Evolutionary conservation across 2,113 vertebrate species (phyloP), one percentile per base, ranked within the genome.

Genomic region (Microcebus murinus): DNA sequence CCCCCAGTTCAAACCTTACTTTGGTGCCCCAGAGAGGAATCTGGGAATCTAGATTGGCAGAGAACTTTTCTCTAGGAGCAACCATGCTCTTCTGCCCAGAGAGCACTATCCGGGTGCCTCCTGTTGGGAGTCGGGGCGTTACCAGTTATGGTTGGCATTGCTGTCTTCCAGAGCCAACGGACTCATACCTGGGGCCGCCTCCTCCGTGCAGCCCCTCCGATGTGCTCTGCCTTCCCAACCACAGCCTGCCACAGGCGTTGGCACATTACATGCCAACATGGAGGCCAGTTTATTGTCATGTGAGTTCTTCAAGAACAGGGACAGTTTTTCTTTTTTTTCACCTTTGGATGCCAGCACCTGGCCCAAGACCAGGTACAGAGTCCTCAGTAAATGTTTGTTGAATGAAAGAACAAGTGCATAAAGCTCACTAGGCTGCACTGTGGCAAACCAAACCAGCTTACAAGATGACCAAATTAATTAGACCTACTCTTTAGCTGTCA

Each of bases 201-300:
- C 29, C 39, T 82, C 83, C 31, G 15, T 20, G 39, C 65, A n/a
- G 14, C 17, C 36, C 70, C 15, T 29, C 29, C 34, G 25, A 39
- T 9, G 6, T 4, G 17, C 63, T 50, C 39, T 9, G 15, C 21
- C 39, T 36, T 5, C 20, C 20, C 31, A 67, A 2, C 1, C 6
- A 13, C 29, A 67, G 5, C 42, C 34, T 10, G 6, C 6, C 42
- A 63, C 31, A 45, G 48, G 29, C 1, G 13, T n/a, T 2, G 0
- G n/a, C 42, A 74, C 8, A 9, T 29, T 13, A 8, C 18, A 13
- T 0, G 9, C n/a, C 36, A 18, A n/a, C 2, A 20, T 0, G 34
- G 14, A 94, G 23, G 8, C 48, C 25, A 8, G 4, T 68, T 59
- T 61, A 36, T 48, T 57, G 27, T 29, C 27, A 31, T 93, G 42